Evolutionary conservation across 2,113 vertebrate species (phyloP).

Genomic region (Anser brachyrhynchus): DNA sequence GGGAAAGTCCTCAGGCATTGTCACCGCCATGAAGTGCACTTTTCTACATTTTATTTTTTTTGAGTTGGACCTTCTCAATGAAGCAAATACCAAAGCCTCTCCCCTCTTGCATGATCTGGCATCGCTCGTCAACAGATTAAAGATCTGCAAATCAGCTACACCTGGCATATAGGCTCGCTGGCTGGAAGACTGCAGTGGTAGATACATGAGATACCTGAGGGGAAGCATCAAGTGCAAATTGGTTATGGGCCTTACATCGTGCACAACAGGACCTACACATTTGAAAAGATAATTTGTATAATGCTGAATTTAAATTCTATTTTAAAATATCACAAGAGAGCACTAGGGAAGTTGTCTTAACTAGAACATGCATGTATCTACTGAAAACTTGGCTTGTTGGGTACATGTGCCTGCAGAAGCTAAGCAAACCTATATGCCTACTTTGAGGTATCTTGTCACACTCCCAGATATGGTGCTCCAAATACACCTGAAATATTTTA

Average conservation of each 20-base stretch:
- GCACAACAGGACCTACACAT: neutral
- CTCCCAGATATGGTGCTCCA: neutral
- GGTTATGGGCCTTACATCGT: fast-evolving
- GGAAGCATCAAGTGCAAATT: neutral
- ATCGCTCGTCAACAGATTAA: neutral
- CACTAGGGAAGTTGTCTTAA: neutral
- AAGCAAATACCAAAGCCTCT: neutral
- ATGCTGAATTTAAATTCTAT: neutral
- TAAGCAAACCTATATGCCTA: neutral
- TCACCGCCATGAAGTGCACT: neutral
- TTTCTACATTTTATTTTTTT: neutral
- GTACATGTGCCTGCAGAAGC: neutral
- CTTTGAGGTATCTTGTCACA: neutral
- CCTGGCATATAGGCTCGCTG: neutral
- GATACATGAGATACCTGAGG: neutral
- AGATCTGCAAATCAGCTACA: neutral
- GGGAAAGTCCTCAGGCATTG: neutral
- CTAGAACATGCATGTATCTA: neutral
- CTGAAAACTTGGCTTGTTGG: neutral
- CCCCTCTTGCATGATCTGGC: neutral
- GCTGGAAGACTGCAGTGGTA: neutral
- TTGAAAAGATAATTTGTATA: neutral
- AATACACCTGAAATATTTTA: neutral
- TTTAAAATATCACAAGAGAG: neutral
- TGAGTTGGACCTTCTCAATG: neutral